Evolutionary conservation across 2,797 vertebrate species (phyloP), one percentile per base, ranked within the genome.

Genomic region (Fundulus diaphanus): DNA sequence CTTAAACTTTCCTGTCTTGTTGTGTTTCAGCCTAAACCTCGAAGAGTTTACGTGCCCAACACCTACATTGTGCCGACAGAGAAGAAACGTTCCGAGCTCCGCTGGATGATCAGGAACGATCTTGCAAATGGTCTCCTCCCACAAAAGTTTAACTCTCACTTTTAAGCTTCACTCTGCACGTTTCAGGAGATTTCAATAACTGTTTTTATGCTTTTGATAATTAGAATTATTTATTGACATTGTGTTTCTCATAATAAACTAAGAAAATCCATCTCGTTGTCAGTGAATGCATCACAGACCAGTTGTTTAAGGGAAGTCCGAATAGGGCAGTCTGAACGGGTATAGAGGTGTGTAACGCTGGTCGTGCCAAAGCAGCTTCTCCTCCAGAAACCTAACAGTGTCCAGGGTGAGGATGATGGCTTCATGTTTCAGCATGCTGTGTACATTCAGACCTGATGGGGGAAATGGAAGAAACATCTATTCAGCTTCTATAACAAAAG

Each of bases 381-480:
- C 81, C 79, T 99, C 97, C 84, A 99, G 90, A 78, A 97, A 97
- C 79, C 72, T 74, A 3, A 97, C 40, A 0, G 96, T 90, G 3
- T 92, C 92, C 87, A 98, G 73, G 0, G 97, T 98, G 29, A 99
- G 95, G 75, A 98, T 83, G 67, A 98, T 44, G 0, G 92, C 93
- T 63, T 97, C 93, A 6, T 98, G 94, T 72, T 98, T 98, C 82
- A 98, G 89, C 87, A 98, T 90, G 88, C 96, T 97, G 94, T 98
- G 90, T 31, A 97, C 96, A 0, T 98, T 99, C 65, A 98, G 92
- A 68, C 96, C 97, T 97, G 92, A 61, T 0, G 1, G 65, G 79
- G 57, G 27, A n/a, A 9, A 49, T 54, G 40, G 42, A 40, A 27
- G 7, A 9, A 15, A 27, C 7, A 2, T 16, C 24, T 63, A 37